Evolutionary conservation across 2,888 invertebrate genomes (phyloP).

Genomic region (Rhamphomyia laevipes): DNA sequence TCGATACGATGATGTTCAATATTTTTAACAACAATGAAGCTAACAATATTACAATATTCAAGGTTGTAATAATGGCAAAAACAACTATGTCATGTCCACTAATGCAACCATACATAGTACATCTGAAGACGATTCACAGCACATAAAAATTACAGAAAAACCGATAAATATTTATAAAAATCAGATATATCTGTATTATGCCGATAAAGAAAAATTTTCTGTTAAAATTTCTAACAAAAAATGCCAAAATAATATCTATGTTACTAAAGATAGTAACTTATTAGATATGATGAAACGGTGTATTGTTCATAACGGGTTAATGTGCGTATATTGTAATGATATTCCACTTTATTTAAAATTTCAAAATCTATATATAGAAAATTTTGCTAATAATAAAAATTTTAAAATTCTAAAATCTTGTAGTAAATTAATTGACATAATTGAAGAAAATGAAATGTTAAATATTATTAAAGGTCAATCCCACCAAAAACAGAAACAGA

Average conservation of each 20-base stretch:
- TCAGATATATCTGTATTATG: slow-evolving; percentile 5
- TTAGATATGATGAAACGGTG: too few relatives aligned
- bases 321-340: slow-evolving; percentile 10
- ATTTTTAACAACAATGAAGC: background rate
- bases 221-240: slow-evolving; percentile 8
- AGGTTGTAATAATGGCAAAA: background rate
- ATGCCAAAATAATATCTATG: slow-evolving; percentile 4
- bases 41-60: too few relatives aligned
- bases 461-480: background rate
- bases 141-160: slow-evolving; percentile 5
- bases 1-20: background rate
- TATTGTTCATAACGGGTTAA: too few relatives aligned
- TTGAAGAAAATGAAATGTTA: slow-evolving; percentile 4
- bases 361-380: slow-evolving; percentile 7
- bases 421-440: slow-evolving; percentile 2
- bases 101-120: slow-evolving; percentile 5
- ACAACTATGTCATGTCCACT: background rate
- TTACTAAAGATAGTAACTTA: background rate
- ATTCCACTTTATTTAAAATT: slow-evolving; percentile 2
- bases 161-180: slow-evolving; percentile 8
- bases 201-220: slow-evolving; percentile 1
- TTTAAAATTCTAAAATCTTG: background rate
- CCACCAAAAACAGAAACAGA: too few relatives aligned
- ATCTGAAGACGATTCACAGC: slow-evolving; percentile 1
- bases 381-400: slow-evolving; percentile 3